Evolutionary conservation across 2,113 vertebrate species (phyloP).

Genomic region (Trachemys scripta): DNA sequence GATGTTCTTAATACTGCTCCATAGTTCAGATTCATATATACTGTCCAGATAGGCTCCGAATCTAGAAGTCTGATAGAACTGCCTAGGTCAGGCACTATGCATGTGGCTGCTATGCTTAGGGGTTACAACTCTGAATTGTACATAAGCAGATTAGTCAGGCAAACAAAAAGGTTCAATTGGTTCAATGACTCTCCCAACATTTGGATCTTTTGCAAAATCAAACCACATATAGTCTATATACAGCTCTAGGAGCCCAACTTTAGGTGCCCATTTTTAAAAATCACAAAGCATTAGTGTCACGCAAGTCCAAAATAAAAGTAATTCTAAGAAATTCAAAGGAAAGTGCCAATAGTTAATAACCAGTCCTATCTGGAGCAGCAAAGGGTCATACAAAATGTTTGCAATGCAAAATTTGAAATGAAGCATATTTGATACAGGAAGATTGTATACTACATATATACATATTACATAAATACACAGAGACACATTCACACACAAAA

Average conservation of each 20-base stretch:
- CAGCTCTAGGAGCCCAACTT: not conserved
- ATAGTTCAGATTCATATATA: accelerated
- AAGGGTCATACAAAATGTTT: not conserved
- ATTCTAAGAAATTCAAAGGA: not conserved
- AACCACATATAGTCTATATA: not conserved
- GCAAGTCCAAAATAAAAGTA: not conserved
- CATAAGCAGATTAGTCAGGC: not conserved
- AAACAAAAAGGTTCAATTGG: not conserved
- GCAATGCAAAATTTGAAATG: not conserved
- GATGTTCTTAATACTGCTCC: not conserved
- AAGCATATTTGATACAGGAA: not conserved
- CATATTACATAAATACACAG: not conserved
- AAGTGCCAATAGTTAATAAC: not conserved
- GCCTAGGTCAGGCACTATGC: not conserved
- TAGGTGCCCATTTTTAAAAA: not conserved
- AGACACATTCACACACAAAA: not conserved
- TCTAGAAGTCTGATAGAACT: not conserved
- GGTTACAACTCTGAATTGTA: too few species aligned
- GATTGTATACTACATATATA: not conserved
- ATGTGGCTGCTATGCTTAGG: not conserved
- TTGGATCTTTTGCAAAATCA: accelerated
- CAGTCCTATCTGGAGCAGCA: not conserved
- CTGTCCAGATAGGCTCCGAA: not conserved
- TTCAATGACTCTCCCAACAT: not conserved
- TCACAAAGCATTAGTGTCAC: not conserved